Base-by-base conservation (phyloP, 2,797 vertebrate genomes). In the Geotrypetes seraphini region DNA sequence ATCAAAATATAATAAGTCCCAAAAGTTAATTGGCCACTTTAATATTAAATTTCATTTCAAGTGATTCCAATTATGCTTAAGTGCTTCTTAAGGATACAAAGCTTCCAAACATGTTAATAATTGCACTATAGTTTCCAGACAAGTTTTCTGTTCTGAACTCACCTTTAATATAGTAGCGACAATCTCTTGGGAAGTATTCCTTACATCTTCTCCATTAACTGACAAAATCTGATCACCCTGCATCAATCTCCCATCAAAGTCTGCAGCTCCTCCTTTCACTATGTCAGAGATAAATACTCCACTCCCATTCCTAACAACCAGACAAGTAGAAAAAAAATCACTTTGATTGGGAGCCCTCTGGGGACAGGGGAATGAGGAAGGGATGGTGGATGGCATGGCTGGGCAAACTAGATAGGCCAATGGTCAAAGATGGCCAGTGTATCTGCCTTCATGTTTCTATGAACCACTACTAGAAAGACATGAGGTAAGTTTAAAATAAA, bases 271-370 rank as follows among this genome's bases (percentile, higher is more conserved):
- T 6, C 92, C 91, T 79, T 86, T 87, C 69, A 96, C 91, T 59
- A 97, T 75, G 57, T 96, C 92, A 2, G 95, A 96, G 71, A 98
- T 88, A 57, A 96, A 98, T 42, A 96, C 92, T 22, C 95, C 92
- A 1, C 75, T 88, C 55, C 92, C 93, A 28, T 78, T 92, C 67
- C 94, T 98, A 65, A 52, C 33, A 66, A 73, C 33, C 24, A n/a
- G n/a, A n/a, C 14, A n/a, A n/a, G n/a, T n/a, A n/a, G n/a, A n/a
- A n/a, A n/a, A n/a, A n/a, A n/a, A n/a, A n/a, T n/a, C n/a, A n/a
- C n/a, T n/a, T n/a, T n/a, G n/a, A n/a, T n/a, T n/a, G n/a, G n/a
- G n/a, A n/a, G n/a, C n/a, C n/a, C n/a, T n/a, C n/a, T n/a, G n/a
- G n/a, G n/a, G n/a, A n/a, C n/a, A n/a, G n/a, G n/a, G n/a, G n/a